A percentile compares a stretch with the other conserved stretches of the same genome.
These are phyloP conservation scores for Picathartes gymnocephalus DNA, from an alignment of 2,113 vertebrate genomes.

Conservation along the genomic window DNA sequence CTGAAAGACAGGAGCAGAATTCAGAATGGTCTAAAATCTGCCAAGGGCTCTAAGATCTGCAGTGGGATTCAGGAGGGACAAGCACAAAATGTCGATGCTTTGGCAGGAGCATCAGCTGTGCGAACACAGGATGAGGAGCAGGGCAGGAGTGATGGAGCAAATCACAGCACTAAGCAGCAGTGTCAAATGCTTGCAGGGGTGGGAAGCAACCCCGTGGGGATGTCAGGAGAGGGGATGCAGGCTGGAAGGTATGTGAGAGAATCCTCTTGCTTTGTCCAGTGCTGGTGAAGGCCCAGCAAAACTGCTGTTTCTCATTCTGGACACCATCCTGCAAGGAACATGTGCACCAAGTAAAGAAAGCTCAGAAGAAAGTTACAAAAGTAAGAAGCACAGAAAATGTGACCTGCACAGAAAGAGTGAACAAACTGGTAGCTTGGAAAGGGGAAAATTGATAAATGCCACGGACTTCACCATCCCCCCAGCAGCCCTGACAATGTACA, in stretches of 20 bases:
- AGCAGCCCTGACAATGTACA: background rate
- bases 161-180: background rate
- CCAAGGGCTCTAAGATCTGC: background rate
- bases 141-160: background rate
- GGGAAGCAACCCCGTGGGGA: rapidly evolving
- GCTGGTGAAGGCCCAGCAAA: background rate
- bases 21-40: conserved; percentile 13
- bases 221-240: background rate
- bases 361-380: background rate
- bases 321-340: background rate
- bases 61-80: background rate
- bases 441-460: background rate
- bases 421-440: background rate
- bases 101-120: background rate
- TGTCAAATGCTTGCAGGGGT: rapidly evolving
- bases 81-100: background rate
- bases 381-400: background rate
- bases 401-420: background rate
- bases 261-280: background rate
- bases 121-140: background rate
- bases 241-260: background rate
- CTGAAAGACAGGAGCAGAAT: background rate
- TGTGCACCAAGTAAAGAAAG: background rate
- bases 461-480: rapidly evolving
- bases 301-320: background rate